phyloP scores from a whole-genome alignment of 2,113 vertebrate species.

The Piaya cayana region DNA sequence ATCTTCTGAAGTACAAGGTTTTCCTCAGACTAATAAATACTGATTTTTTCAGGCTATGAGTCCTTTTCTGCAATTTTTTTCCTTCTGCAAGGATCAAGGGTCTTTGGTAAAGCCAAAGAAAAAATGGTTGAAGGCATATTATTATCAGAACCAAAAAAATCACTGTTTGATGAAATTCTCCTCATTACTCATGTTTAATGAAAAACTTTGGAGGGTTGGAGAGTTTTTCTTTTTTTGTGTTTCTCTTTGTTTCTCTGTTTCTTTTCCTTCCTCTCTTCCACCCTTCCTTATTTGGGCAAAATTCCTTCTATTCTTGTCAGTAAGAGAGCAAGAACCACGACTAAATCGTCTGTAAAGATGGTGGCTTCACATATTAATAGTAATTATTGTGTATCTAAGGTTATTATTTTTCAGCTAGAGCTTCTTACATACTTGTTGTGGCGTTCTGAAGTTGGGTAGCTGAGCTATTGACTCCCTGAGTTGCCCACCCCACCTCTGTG shows the following conservation, averaged over 20 bases:
- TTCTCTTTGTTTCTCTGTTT: neutral
- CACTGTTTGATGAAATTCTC: neutral
- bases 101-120: neutral
- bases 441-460: neutral
- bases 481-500: neutral
- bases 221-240: neutral
- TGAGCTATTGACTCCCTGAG: neutral
- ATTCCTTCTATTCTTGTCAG: neutral
- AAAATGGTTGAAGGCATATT: neutral
- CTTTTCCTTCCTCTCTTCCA: rapidly evolving
- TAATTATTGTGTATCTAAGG: neutral
- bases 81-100: neutral
- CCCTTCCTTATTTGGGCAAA: neutral
- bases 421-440: neutral
- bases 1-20: neutral
- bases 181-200: neutral
- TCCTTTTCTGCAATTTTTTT: neutral
- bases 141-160: neutral
- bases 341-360: neutral
- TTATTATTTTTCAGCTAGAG: neutral
- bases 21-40: neutral
- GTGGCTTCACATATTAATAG: neutral
- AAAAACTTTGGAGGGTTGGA: neutral
- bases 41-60: neutral
- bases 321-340: neutral